A percentile compares a stretch with the other conserved stretches of the same genome.
These are phyloP conservation scores for Leptogaster cylindrica DNA, from an alignment of 2,888 invertebrate species.

Conservation along the genomic window DNA sequence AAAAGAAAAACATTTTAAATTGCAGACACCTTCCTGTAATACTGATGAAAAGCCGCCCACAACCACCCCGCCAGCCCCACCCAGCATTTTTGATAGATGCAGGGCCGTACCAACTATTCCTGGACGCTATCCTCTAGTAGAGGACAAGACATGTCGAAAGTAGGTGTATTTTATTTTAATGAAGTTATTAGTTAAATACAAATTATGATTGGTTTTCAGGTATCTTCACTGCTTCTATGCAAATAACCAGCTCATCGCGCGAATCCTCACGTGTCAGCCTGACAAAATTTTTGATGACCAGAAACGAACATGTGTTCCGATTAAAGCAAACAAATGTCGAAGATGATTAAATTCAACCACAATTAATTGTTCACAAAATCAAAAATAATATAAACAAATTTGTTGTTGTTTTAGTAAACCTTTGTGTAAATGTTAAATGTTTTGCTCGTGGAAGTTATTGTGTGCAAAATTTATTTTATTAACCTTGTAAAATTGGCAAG, in stretches of 20 bases:
- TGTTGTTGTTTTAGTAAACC: too few relatives aligned
- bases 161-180: too few relatives aligned
- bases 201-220: background rate
- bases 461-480: too few relatives aligned
- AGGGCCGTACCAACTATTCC: background rate
- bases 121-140: background rate
- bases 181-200: slow-evolving; percentile 1
- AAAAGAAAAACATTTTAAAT: background rate
- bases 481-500: too few relatives aligned
- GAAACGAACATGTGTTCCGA: background rate
- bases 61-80: background rate
- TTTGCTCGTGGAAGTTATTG: too few relatives aligned
- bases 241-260: background rate
- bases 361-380: too few relatives aligned
- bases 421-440: too few relatives aligned
- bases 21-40: background rate
- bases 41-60: background rate
- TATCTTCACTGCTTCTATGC: background rate
- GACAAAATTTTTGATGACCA: background rate
- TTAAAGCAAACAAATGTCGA: too few relatives aligned
- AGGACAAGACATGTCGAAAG: background rate
- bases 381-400: too few relatives aligned
- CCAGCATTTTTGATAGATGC: background rate
- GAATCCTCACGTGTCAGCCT: background rate
- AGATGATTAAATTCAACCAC: too few relatives aligned